A percentile compares a stretch with the other conserved stretches of the same genome.
These are phyloP conservation scores for Chaenogobius annularis DNA, from an alignment of 2,113 vertebrate species.

Conservation along the genomic window DNA sequence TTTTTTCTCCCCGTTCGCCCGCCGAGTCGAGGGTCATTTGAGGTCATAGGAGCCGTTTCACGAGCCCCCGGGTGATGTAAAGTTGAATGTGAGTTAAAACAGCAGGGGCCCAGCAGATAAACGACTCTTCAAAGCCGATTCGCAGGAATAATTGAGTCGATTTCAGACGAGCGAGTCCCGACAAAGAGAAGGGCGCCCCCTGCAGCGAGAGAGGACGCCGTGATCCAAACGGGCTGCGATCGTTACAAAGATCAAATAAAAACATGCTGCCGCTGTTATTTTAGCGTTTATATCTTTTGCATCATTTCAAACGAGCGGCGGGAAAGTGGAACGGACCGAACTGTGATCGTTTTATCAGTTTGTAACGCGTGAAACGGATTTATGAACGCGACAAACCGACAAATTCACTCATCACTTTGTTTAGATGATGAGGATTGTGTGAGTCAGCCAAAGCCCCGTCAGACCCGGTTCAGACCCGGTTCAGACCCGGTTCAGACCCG, in stretches of 20 bases:
- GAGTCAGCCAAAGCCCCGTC: no score
- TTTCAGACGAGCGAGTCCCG: background rate
- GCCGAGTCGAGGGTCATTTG: background rate
- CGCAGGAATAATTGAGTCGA: background rate
- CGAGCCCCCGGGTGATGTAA: background rate
- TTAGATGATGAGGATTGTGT: no score
- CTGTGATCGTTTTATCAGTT: no score
- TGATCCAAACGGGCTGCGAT: background rate
- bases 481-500: no score
- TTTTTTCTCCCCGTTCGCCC: no score
- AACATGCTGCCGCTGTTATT: background rate
- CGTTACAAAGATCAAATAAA: background rate
- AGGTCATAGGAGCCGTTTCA: background rate
- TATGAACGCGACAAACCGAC: no score
- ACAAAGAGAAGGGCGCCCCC: background rate
- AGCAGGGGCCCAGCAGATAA: background rate
- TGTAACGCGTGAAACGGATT: no score
- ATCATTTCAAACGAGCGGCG: background rate
- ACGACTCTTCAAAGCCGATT: background rate
- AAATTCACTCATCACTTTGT: no score
- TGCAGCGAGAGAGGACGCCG: background rate
- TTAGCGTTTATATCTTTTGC: background rate
- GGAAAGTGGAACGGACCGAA: no score
- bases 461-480: no score
- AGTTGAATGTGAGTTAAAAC: conserved; percentile 5